Base-by-base conservation (phyloP, 2,797 vertebrate species). In the Poecile montanus region DNA sequence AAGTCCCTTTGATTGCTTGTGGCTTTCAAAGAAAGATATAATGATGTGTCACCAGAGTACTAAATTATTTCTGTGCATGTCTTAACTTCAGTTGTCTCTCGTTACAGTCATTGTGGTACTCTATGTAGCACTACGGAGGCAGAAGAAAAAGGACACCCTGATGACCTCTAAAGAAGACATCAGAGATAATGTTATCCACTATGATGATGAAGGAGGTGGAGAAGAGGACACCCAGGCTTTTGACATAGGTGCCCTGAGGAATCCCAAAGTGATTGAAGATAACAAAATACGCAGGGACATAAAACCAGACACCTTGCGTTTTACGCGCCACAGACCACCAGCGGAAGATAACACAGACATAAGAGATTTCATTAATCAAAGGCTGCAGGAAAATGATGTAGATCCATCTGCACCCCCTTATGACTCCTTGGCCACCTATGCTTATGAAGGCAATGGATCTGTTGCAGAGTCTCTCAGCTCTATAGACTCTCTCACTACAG, bases 121-220 rank as follows among this genome's bases (percentile, higher is more conserved):
- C 53, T 99, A 99, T 2, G 98, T 99, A 75, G 99, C 99, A 12
- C 96, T 99, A 87, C 95, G 99, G 57, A 98, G 99, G 32, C 99
- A 99, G 93, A 99, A 98, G 98, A 99, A 99, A 94, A 99, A 99
- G 92, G 99, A 99, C 92, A 99, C 98, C 14, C 98, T 99, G 63
- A 99, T 99, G 99, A 99, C 99, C 4, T 99, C 99, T 44, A 99
- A 99, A 90, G 99, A 99, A 98, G 99, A 99, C 96, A 98, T 99
- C 96, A 98, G 99, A 88, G 99, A 99, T 96, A 99, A 99, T 7
- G 99, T 99, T 57, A 99, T 99, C 96, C 99, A 99, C 97, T 99
- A 99, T 6, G 99, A 99, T 70, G 99, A 99, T 29, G 99, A 99
- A 96, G 99, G 99, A 48, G 99, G 99, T 1, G 99, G 99, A 1